These are phyloP conservation scores for Drosophila quadrilineata DNA, from an alignment of 1,140 invertebrate genomes.

Conservation along the genomic window DNA sequence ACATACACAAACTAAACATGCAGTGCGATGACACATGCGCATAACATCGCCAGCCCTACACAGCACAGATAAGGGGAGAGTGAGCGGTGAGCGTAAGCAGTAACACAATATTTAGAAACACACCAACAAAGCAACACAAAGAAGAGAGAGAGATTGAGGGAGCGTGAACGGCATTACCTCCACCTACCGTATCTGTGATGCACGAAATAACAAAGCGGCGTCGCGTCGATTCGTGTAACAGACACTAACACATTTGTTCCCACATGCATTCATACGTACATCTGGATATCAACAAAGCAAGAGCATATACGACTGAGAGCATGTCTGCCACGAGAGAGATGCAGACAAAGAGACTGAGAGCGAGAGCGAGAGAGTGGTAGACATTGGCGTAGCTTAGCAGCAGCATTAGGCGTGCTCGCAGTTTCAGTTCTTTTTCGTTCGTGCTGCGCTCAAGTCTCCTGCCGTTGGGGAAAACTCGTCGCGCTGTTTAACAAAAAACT, in stretches of 20 bases:
- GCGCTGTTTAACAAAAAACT: constrained; percentile 43
- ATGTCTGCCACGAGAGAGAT: neutral
- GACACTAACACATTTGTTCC: neutral
- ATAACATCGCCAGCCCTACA: constrained; percentile 7
- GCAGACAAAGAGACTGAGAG: constrained; percentile 2
- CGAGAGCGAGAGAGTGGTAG: too few relatives aligned
- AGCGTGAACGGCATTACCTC: neutral
- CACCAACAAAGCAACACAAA: constrained; percentile 26
- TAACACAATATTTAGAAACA: constrained; percentile 45
- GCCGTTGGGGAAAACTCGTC: constrained; percentile 23
- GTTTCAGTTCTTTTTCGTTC: constrained; percentile 65
- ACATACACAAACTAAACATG: constrained; percentile 2
- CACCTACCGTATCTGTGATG: neutral
- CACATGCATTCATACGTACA: constrained; percentile 21
- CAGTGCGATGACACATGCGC: constrained; percentile 26
- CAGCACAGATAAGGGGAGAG: constrained; percentile 11
- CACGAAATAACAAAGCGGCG: constrained; percentile 36
- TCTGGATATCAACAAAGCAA: neutral
- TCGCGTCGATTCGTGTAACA: constrained; percentile 11
- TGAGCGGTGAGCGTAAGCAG: constrained; percentile 23
- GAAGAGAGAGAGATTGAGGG: neutral
- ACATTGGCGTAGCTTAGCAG: constrained; percentile 37
- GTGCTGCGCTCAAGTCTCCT: constrained; percentile 44
- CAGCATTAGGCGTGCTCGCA: constrained; percentile 32
- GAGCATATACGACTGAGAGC: constrained; percentile 3